phyloP scores from a whole-genome alignment of 2,113 vertebrate species.

The Cisticola juncidis region DNA sequence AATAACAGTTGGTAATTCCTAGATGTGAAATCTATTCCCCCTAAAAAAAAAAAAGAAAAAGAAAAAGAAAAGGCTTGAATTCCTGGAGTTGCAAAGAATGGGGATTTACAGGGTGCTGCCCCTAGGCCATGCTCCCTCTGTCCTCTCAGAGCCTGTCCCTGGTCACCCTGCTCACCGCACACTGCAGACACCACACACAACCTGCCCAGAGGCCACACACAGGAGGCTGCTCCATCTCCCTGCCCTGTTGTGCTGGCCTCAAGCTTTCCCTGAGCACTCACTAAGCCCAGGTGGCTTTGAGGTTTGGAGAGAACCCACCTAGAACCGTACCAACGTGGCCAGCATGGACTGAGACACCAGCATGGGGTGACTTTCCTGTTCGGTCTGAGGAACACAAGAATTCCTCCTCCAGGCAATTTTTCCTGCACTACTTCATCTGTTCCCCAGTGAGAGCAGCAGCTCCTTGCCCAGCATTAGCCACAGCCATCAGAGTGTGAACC shows the following conservation, averaged over 20 bases:
- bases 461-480: not conserved
- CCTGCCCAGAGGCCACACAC: not conserved
- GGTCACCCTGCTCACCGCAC: not conserved
- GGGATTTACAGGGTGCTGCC: not conserved
- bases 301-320: not conserved
- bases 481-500: not conserved
- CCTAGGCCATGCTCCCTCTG: not conserved
- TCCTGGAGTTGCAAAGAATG: not conserved
- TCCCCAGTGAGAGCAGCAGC: not conserved
- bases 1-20: not conserved
- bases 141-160: not conserved
- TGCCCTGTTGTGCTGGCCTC: not conserved
- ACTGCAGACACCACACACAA: not conserved
- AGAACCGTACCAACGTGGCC: accelerated
- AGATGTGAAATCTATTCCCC: not conserved
- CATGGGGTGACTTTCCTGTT: not conserved
- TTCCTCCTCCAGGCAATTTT: not conserved
- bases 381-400: accelerated
- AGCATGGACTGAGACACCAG: not conserved
- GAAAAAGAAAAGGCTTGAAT: not conserved
- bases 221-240: not conserved
- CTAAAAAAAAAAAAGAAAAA: not conserved
- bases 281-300: not conserved
- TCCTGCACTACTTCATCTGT: not conserved
- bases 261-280: not conserved